phyloP scores from a whole-genome alignment of 2,797 vertebrate genomes.

The Gallirallus australis region DNA sequence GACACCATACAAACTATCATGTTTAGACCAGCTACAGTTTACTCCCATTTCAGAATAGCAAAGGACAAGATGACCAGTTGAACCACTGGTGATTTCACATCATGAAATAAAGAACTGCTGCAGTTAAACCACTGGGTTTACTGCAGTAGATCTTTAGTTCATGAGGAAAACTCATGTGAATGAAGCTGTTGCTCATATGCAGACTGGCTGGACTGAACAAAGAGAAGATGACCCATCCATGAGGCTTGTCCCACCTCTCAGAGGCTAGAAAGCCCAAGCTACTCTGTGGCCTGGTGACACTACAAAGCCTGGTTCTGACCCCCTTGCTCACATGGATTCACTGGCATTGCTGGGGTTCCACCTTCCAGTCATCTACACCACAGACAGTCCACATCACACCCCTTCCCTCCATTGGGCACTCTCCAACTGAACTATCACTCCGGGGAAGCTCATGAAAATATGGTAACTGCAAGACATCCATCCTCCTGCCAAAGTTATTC shows the following conservation, averaged over 20 bases:
- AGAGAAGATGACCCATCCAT: accelerated
- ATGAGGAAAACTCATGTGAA: background rate
- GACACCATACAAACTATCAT: accelerated
- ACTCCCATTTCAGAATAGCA: background rate
- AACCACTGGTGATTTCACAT: background rate
- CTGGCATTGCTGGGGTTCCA: background rate
- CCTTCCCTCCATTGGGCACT: accelerated
- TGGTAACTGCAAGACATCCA: background rate
- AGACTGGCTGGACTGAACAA: background rate
- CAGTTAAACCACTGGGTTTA: background rate
- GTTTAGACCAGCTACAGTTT: background rate
- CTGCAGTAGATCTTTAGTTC: background rate
- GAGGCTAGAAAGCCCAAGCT: background rate
- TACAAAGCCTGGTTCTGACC: background rate
- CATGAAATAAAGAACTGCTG: background rate
- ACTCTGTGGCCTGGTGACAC: background rate
- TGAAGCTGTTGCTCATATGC: background rate
- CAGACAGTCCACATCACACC: background rate
- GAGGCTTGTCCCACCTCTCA: background rate
- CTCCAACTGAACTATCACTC: accelerated
- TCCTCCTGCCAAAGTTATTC: background rate
- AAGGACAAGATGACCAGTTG: background rate
- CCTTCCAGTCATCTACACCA: background rate
- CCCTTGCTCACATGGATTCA: background rate
- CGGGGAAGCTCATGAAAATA: background rate